These are phyloP conservation scores for Corydoras maculifer DNA, from an alignment of 2,113 vertebrate species.

Conservation along the genomic window DNA sequence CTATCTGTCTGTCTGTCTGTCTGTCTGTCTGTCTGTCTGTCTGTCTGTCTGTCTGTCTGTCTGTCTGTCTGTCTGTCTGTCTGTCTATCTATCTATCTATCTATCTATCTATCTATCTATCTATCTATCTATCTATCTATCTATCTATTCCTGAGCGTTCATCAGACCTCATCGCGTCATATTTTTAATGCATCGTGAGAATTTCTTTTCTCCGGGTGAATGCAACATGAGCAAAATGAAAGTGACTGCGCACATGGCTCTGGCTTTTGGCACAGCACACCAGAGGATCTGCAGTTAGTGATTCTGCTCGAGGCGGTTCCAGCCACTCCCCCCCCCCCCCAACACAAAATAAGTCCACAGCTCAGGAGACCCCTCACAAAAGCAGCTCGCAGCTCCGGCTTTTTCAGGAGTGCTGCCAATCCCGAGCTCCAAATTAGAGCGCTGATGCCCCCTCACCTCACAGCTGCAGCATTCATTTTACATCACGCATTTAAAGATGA, in stretches of 20 bases:
- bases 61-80: too few species aligned
- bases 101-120: too few species aligned
- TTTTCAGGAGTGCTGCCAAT: conserved; percentile 36
- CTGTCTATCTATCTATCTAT: too few species aligned
- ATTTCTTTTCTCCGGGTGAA: neutral
- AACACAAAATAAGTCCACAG: conserved; percentile 27
- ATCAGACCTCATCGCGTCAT: neutral
- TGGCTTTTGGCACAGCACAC: conserved; percentile 20
- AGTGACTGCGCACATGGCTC: conserved; percentile 16
- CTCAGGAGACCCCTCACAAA: conserved; percentile 31
- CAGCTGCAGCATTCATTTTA: conserved; percentile 41
- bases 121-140: too few species aligned
- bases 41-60: too few species aligned
- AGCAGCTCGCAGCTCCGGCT: conserved; percentile 14
- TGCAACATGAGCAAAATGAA: conserved; percentile 13
- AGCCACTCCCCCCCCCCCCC: conserved; percentile 27
- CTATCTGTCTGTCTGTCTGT: too few species aligned
- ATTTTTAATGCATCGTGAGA: neutral
- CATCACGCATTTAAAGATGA: conserved; percentile 16
- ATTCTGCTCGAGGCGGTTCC: conserved; percentile 31
- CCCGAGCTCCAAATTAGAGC: conserved; percentile 40
- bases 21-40: too few species aligned
- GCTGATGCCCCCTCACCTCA: conserved; percentile 28
- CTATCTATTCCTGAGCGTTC: too few species aligned
- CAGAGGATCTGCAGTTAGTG: conserved; percentile 16